Base-by-base conservation (phyloP, 2,888 invertebrate genomes). In the Netelia inedita region DNA sequence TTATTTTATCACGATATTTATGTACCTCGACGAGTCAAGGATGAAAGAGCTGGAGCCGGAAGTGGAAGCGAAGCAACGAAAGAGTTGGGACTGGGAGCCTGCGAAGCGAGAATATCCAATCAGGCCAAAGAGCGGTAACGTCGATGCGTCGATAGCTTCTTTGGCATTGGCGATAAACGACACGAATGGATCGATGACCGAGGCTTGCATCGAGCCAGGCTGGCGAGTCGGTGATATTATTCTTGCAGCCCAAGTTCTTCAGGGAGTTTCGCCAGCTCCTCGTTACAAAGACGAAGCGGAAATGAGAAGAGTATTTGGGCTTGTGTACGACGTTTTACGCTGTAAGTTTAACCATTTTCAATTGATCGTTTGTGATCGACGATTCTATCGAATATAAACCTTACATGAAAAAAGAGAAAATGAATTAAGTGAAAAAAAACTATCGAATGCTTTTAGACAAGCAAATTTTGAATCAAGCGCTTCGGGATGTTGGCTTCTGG, bases 301-400 rank as follows among this genome's bases (percentile, higher is more conserved):
- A 91, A 96, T 97, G 96, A 94, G 96, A 81, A 94, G 96, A 86
- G 96, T 97, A 28, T 96, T 96, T 89, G 96, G 96, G 0, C 94
- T 97, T 50, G 96, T 97, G 87, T 97, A 96, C 92, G 97, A 97
- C 89, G 96, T 96, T 0, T 96, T 96, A 87, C 94, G 97, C 92
- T 97, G 97, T 97, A 94, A 96, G 96, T 82, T 75, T 14, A 43
- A 28, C 11, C 8, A 23, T 10, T 1, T 14, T 3, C 2, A 46
- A 57, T 21, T 21, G 19, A 16, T 61, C 41, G 41, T 61, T 2
- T 0, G 1, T 41, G 1, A 11, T 19, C 16, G 28, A 28, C 9
- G 21, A 72, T 16, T 16, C 5, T 23, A 35, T 14, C 11, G 6
- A 71, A 16, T 28, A 46, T 6, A 50, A 11, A 8, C 1, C 6